Evolutionary conservation across 2,113 vertebrate species (phyloP).

Genomic region (Antechinus stuartii): DNA sequence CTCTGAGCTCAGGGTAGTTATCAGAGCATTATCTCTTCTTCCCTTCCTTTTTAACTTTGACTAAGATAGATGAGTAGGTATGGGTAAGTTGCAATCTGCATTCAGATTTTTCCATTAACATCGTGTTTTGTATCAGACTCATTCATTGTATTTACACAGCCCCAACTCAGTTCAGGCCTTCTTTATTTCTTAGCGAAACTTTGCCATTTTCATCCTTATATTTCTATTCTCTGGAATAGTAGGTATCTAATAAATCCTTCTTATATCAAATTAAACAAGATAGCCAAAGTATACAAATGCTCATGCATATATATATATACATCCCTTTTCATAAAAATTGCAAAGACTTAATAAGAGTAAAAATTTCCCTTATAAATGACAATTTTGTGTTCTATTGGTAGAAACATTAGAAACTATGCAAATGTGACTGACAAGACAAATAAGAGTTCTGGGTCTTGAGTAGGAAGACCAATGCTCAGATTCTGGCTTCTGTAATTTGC

Average conservation of each 20-base stretch:
- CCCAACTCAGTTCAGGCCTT: background rate
- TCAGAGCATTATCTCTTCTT: background rate
- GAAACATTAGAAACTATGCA: background rate
- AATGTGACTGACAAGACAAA: background rate
- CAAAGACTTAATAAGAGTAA: background rate
- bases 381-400: slow-evolving; percentile 48
- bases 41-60: background rate
- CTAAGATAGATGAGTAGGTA: background rate
- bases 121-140: background rate
- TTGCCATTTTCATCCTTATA: background rate
- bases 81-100: background rate
- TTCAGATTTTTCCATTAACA: background rate
- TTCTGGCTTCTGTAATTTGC: background rate
- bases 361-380: slow-evolving; percentile 36
- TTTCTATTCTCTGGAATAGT: background rate
- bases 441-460: background rate
- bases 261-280: too few relatives aligned
- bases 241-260: background rate
- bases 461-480: background rate
- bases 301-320: background rate
- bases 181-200: background rate
- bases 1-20: background rate
- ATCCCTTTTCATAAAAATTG: background rate
- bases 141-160: background rate
- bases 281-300: background rate